phyloP scores from a whole-genome alignment of 2,888 invertebrate genomes.

The Hirtodrosophila alboralis region DNA sequence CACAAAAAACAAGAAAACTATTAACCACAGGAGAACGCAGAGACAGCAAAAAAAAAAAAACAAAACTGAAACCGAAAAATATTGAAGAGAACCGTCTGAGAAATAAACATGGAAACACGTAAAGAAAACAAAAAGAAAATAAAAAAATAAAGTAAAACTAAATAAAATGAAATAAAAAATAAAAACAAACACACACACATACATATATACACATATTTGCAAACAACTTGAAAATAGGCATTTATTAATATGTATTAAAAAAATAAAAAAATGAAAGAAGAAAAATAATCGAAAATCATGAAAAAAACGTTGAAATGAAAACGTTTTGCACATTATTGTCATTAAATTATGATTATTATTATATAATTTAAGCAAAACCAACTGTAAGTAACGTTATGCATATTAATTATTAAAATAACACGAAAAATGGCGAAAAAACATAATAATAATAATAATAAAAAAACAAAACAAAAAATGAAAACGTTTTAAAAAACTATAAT shows the following conservation, averaged over 20 bases:
- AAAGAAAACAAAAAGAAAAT: slow-evolving; percentile 4
- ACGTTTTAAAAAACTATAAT: slow-evolving; percentile 66
- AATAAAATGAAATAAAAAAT: too few relatives aligned
- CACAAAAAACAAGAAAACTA: too few relatives aligned
- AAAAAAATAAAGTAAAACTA: too few relatives aligned
- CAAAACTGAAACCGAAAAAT: slow-evolving; percentile 21
- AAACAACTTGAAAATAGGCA: slow-evolving; percentile 35
- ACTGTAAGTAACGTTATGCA: slow-evolving; percentile 80
- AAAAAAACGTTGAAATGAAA: slow-evolving; percentile 22
- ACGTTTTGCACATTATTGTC: slow-evolving; percentile 64
- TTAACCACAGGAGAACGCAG: slow-evolving; percentile 49
- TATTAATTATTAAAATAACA: slow-evolving; percentile 63
- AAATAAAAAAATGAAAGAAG: too few relatives aligned
- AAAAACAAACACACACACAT: background rate
- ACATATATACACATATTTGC: slow-evolving; percentile 24
- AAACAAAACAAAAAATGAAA: slow-evolving; percentile 23
- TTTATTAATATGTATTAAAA: slow-evolving; percentile 16
- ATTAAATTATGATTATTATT: slow-evolving; percentile 67
- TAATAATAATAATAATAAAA: slow-evolving; percentile 11
- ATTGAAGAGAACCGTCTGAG: slow-evolving; percentile 41
- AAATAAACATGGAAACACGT: slow-evolving; percentile 15
- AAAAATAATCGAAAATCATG: background rate
- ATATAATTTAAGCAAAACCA: slow-evolving; percentile 67
- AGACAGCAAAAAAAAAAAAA: slow-evolving; percentile 29
- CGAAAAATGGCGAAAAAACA: slow-evolving; percentile 1